These are phyloP conservation scores for Hydrocynus forskahlii DNA, from an alignment of 2,797 vertebrate genomes.

Conservation along the genomic window DNA sequence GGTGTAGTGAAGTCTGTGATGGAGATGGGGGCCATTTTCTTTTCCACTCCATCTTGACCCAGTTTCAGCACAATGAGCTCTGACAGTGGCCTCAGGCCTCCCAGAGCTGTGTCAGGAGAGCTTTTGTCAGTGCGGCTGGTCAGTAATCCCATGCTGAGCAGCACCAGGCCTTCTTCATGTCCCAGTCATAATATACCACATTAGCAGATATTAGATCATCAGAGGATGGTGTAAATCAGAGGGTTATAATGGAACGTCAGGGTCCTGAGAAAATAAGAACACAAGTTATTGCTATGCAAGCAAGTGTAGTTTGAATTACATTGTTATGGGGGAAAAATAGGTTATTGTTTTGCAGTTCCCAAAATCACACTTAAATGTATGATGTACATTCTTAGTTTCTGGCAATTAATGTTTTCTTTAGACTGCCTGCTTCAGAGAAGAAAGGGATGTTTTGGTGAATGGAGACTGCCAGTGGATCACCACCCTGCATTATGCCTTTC, in stretches of 20 bases:
- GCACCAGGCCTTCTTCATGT: conserved; percentile 10
- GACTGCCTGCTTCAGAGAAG: conserved; percentile 97
- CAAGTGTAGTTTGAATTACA: not conserved
- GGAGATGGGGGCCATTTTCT: conserved; percentile 14
- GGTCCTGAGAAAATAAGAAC: not conserved
- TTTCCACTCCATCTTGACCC: conserved; percentile 52
- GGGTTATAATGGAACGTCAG: not conserved
- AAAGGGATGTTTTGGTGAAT: conserved; percentile 93
- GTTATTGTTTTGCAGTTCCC: not conserved
- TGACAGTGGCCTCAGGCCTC: conserved; percentile 69
- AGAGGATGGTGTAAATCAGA: not conserved
- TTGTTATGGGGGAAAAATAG: not conserved
- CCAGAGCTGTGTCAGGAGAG: conserved; percentile 46
- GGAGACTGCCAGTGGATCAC: conserved; percentile 99
- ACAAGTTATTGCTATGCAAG: not conserved
- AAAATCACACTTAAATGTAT: not conserved
- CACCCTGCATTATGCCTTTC: conserved; percentile 94
- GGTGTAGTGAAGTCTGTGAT: not conserved
- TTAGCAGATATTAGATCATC: conserved; percentile 4
- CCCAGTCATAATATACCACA: conserved; percentile 16
- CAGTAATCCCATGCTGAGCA: conserved; percentile 58
- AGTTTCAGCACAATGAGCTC: conserved; percentile 54
- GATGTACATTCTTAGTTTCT: not conserved
- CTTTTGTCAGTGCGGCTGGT: conserved; percentile 55
- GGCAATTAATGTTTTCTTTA: conserved; percentile 58